Evolutionary conservation across 2,797 vertebrate species (phyloP).

Genomic region (Paratrypauchen microcephalus): DNA sequence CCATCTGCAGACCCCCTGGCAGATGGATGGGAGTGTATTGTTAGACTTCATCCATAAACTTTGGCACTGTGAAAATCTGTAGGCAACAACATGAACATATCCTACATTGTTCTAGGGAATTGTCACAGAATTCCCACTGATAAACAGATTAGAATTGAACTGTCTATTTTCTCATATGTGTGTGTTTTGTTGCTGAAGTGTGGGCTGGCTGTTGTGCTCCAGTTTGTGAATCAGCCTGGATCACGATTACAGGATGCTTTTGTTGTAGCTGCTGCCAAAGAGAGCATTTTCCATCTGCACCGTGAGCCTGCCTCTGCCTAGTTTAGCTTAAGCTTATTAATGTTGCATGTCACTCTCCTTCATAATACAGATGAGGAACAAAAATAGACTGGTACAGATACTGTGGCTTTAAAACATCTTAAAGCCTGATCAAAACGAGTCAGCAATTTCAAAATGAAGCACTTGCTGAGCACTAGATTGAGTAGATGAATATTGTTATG

Average conservation of each 20-base stretch:
- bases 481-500: neutral
- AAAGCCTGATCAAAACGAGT: conserved; percentile 31
- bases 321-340: conserved; percentile 59
- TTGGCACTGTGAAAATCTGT: neutral
- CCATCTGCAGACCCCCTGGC: too few species aligned
- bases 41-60: too few species aligned
- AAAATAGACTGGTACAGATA: conserved; percentile 41
- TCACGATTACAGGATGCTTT: conserved; percentile 55
- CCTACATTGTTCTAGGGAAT: neutral
- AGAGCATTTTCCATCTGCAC: conserved; percentile 46
- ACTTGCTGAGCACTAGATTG: conserved; percentile 15
- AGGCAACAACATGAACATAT: neutral
- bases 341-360: conserved; percentile 52
- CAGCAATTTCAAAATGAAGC: conserved; percentile 33
- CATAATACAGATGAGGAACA: conserved; percentile 58
- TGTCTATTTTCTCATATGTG: conserved; percentile 17
- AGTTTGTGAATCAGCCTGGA: conserved; percentile 62
- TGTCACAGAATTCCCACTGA: conserved; percentile 30
- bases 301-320: conserved; percentile 36
- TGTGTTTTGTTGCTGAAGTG: conserved; percentile 40
- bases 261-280: conserved; percentile 50
- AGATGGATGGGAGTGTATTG: too few species aligned
- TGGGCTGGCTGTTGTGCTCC: conserved; percentile 47
- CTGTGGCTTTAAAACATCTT: conserved; percentile 29
- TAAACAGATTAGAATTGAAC: conserved; percentile 51